These are phyloP conservation scores for Dryocosmus kuriphilus DNA, from an alignment of 2,888 invertebrate species.

Conservation along the genomic window DNA sequence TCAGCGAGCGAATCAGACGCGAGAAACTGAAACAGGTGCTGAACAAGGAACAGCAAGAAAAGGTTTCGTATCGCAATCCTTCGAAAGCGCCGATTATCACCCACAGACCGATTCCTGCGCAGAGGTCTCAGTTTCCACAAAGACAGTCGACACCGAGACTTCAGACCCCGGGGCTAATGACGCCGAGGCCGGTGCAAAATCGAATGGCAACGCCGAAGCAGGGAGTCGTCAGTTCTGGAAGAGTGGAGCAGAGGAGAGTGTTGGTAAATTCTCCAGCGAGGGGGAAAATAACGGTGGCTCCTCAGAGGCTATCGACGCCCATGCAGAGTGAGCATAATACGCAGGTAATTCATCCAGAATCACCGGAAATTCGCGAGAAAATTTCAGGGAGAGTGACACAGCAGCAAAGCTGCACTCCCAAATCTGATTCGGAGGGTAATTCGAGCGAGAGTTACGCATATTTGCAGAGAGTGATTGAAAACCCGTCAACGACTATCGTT, in stretches of 20 bases:
- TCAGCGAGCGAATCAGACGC: conserved; percentile 69
- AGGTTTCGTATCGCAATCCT: neutral
- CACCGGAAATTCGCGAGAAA: conserved; percentile 51
- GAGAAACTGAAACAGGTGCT: conserved; percentile 61
- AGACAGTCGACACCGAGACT: conserved; percentile 27
- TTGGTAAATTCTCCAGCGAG: neutral
- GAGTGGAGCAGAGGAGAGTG: conserved; percentile 3
- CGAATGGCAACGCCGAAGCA: conserved; percentile 6
- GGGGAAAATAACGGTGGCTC: neutral
- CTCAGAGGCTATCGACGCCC: neutral
- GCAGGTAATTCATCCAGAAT: conserved; percentile 45
- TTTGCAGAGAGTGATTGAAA: conserved; percentile 70
- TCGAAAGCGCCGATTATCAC: conserved; percentile 30
- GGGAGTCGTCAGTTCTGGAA: neutral
- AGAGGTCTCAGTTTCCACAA: conserved; percentile 38
- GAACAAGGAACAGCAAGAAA: conserved; percentile 44
- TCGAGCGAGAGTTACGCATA: conserved; percentile 67
- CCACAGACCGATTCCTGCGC: neutral
- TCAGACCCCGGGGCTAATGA: conserved; percentile 41
- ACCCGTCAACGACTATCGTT: conserved; percentile 70
- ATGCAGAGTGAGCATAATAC: neutral
- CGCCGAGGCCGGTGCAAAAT: neutral
- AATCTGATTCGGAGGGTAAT: conserved; percentile 61
- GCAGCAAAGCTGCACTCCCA: conserved; percentile 53
- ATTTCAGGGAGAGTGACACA: conserved; percentile 51